Percentiles rank a stretch among this genome's conserved stretches.
phyloP scores from a whole-genome alignment of 2,797 vertebrate species.

The Acrossocheilus fasciatus region DNA sequence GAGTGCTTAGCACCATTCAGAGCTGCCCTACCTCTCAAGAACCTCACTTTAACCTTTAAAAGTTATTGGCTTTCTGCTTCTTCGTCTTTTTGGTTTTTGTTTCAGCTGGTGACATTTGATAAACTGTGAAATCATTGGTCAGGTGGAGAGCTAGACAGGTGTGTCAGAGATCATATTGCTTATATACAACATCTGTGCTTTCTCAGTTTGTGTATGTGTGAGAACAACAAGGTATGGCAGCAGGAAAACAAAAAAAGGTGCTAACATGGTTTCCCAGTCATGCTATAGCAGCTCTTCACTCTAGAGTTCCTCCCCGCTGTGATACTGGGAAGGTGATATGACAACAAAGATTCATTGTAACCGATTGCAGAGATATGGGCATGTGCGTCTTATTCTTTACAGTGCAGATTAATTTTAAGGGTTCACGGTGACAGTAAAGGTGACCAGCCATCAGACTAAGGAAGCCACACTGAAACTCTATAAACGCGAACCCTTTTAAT shows the following conservation, averaged over 20 bases:
- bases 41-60: slow-evolving; percentile 8
- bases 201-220: slow-evolving; percentile 25
- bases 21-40: background rate
- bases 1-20: background rate
- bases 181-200: background rate
- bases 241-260: slow-evolving; percentile 42
- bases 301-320: slow-evolving; percentile 55
- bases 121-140: slow-evolving; percentile 45
- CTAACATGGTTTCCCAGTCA: slow-evolving; percentile 60
- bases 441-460: slow-evolving; percentile 66
- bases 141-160: background rate
- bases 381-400: slow-evolving; percentile 64
- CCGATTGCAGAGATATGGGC: slow-evolving; percentile 62
- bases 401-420: slow-evolving; percentile 64
- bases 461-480: slow-evolving; percentile 62
- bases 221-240: slow-evolving; percentile 38
- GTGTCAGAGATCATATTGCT: slow-evolving; percentile 8
- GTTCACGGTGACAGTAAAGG: slow-evolving; percentile 69
- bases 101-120: slow-evolving; percentile 40
- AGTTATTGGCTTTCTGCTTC: slow-evolving; percentile 17
- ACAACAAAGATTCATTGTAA: slow-evolving; percentile 69
- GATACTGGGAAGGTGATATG: slow-evolving; percentile 66
- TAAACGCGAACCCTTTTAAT: slow-evolving; percentile 64
- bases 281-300: slow-evolving; percentile 53
- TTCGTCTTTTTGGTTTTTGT: slow-evolving; percentile 2